A percentile compares a stretch with the other conserved stretches of the same genome.
These are phyloP conservation scores for Sebastes steindachneri DNA, from an alignment of 2,797 vertebrate species.

Conservation along the genomic window DNA sequence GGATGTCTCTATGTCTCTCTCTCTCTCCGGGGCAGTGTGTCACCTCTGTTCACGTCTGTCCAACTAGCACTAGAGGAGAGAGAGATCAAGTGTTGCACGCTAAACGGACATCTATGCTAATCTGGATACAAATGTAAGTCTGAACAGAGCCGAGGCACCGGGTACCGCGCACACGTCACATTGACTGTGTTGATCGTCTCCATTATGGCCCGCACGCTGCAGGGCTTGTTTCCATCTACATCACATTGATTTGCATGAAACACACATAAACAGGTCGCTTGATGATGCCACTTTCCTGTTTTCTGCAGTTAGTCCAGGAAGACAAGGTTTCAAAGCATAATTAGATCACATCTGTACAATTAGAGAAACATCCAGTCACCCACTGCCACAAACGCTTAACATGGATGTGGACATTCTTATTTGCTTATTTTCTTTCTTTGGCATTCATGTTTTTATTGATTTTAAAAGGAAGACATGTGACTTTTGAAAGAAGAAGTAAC, in stretches of 20 bases:
- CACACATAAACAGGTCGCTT: slow-evolving; percentile 64
- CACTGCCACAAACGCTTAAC: slow-evolving; percentile 30
- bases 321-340: slow-evolving; percentile 42
- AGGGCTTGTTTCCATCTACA: slow-evolving; percentile 49
- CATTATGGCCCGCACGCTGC: slow-evolving; percentile 41
- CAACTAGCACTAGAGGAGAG: slow-evolving; percentile 28
- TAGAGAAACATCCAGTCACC: slow-evolving; percentile 18
- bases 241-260: slow-evolving; percentile 55
- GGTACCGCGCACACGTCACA: slow-evolving; percentile 42
- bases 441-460: neutral
- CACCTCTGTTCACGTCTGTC: slow-evolving; percentile 59
- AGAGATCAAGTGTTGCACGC: slow-evolving; percentile 49
- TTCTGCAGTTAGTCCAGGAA: slow-evolving; percentile 25
- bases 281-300: slow-evolving; percentile 23
- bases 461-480: neutral
- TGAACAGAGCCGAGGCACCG: slow-evolving; percentile 17
- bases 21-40: slow-evolving; percentile 61
- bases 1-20: slow-evolving; percentile 12
- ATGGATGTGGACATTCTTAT: neutral
- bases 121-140: slow-evolving; percentile 41
- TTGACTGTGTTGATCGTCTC: slow-evolving; percentile 41
- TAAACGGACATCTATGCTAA: slow-evolving; percentile 64
- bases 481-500: neutral
- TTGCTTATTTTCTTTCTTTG: neutral
- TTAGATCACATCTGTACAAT: slow-evolving; percentile 44